Evolutionary conservation across 2,797 vertebrate genomes (phyloP).

Genomic region (Gallinago solitaria): DNA sequence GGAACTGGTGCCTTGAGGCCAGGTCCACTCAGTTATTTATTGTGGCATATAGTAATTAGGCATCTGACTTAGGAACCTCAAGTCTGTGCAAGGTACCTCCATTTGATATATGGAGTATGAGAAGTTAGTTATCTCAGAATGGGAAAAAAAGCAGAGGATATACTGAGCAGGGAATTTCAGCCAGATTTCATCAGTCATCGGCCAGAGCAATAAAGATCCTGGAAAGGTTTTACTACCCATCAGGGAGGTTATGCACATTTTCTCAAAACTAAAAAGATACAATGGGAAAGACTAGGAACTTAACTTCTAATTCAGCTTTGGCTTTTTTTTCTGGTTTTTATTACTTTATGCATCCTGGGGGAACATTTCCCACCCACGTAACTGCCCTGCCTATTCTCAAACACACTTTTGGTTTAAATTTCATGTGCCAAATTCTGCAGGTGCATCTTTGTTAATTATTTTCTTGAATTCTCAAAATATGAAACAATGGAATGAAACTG

Average conservation of each 20-base stretch:
- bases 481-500: neutral
- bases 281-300: neutral
- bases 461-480: neutral
- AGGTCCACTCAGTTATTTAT: neutral
- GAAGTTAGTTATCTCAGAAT: neutral
- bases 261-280: neutral
- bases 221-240: neutral
- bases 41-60: neutral
- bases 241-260: neutral
- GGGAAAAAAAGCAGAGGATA: neutral
- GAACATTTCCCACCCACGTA: neutral
- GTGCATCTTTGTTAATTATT: neutral
- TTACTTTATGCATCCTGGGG: neutral
- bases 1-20: neutral
- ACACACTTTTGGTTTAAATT: neutral
- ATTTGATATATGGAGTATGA: rapidly evolving
- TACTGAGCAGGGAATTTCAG: neutral
- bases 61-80: neutral
- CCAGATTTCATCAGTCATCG: conserved; percentile 4
- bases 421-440: neutral
- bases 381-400: neutral
- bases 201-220: neutral
- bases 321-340: neutral
- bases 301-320: neutral
- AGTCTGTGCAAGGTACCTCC: neutral